Conservation (phyloP, 2,888 invertebrate genomes). For the Diplazon laetatorius region DNA sequence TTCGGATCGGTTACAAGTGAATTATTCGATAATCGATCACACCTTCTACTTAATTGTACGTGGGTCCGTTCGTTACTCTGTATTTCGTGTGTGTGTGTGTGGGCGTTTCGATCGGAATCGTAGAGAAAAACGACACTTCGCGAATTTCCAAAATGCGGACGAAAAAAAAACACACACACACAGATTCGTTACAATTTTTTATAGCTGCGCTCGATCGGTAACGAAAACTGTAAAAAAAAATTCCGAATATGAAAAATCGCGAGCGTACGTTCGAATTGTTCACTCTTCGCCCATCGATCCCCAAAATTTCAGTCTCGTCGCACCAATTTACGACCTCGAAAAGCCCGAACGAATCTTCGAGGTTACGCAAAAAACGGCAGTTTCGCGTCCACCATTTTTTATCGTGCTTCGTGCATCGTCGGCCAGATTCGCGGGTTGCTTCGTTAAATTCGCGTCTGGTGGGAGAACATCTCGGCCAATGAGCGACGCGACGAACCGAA, state of each 20-base stretch:
- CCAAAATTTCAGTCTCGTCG: neutral
- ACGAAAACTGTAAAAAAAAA: too few relatives aligned
- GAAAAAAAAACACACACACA: conserved; percentile 21
- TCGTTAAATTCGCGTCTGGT: too few relatives aligned
- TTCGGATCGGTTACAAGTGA: conserved; percentile 52
- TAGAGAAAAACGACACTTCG: neutral
- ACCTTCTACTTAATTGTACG: conserved; percentile 43
- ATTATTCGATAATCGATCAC: conserved; percentile 60
- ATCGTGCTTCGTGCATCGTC: neutral
- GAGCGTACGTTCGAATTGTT: too few relatives aligned
- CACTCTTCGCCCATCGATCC: neutral
- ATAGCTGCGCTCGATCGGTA: too few relatives aligned
- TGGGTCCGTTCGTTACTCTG: conserved; percentile 15
- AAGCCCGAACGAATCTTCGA: neutral
- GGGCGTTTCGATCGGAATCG: neutral
- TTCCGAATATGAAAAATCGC: too few relatives aligned
- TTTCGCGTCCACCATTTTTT: neutral
- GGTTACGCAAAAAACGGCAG: neutral
- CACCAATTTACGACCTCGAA: neutral
- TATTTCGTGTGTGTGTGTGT: conserved; percentile 11
- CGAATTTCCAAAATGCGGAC: too few relatives aligned
- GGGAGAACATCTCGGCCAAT: too few relatives aligned
- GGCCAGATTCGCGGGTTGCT: neutral
- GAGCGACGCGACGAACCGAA: too few relatives aligned
- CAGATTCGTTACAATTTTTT: too few relatives aligned